These are phyloP conservation scores for Xiphophorus birchmanni DNA, from an alignment of 2,797 vertebrate species.

Conservation along the genomic window DNA sequence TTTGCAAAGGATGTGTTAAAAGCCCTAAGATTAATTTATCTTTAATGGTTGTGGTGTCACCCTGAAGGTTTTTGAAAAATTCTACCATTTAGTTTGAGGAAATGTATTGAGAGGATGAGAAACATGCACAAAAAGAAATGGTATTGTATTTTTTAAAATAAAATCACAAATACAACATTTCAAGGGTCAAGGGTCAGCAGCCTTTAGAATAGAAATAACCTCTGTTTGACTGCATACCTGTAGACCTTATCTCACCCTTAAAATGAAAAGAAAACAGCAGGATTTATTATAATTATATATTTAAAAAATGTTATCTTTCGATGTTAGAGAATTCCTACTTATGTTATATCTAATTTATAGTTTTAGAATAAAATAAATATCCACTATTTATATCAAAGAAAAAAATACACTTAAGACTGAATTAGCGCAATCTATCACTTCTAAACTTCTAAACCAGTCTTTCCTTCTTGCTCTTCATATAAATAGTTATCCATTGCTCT, in stretches of 20 bases:
- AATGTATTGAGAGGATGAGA: background rate
- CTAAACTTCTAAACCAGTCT: background rate
- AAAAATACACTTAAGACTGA: background rate
- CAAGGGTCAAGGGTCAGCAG: background rate
- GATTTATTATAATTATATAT: background rate
- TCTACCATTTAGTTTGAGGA: background rate
- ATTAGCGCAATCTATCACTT: background rate
- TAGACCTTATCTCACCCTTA: background rate
- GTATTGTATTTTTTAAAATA: background rate
- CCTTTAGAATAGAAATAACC: background rate
- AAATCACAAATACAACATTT: background rate
- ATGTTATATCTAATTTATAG: background rate
- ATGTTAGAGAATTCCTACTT: background rate
- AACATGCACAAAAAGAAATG: background rate
- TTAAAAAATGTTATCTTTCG: background rate
- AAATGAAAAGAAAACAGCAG: background rate
- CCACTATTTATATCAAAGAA: background rate
- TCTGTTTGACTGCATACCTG: background rate
- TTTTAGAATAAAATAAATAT: background rate
- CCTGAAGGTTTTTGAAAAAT: background rate
- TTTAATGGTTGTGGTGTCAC: background rate
- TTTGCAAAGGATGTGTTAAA: background rate
- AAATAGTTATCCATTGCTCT: background rate
- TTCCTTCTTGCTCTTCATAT: background rate
- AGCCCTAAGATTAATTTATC: background rate